phyloP scores from a whole-genome alignment of 2,113 vertebrate genomes.

The Polyodon spathula region DNA sequence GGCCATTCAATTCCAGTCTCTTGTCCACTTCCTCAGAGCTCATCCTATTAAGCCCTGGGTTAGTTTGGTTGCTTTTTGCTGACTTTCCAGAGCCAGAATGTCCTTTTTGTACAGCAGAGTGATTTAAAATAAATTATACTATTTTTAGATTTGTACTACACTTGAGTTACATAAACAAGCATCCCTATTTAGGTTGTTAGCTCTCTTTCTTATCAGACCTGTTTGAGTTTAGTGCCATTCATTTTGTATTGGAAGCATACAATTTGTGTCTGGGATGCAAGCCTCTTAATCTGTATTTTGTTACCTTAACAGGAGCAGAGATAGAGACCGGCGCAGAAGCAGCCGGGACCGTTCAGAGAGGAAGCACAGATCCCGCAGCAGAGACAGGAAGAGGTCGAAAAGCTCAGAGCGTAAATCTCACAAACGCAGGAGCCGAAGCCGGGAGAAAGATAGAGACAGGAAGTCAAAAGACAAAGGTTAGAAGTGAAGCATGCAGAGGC shows the following conservation, averaged over 20 bases:
- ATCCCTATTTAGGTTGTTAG: not conserved
- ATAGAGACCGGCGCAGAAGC: slow-evolving; percentile 78
- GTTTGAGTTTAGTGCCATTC: too few relatives aligned
- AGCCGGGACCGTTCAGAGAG: slow-evolving; percentile 67
- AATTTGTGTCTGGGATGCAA: not conserved
- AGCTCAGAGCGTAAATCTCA: slow-evolving; percentile 87
- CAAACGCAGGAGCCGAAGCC: slow-evolving; percentile 82
- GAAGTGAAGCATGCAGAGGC: slow-evolving; percentile 8
- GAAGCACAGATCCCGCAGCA: slow-evolving; percentile 85
- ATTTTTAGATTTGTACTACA: not conserved
- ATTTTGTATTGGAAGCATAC: not conserved
- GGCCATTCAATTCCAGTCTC: too few relatives aligned
- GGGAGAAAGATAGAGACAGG: slow-evolving; percentile 73
- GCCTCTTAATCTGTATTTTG: not conserved
- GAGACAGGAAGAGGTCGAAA: slow-evolving; percentile 79
- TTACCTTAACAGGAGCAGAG: slow-evolving; percentile 56
- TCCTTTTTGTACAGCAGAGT: too few relatives aligned
- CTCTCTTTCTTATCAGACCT: not conserved
- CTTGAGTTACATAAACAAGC: not conserved
- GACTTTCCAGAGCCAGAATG: too few relatives aligned
- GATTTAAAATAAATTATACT: too few relatives aligned
- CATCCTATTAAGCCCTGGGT: too few relatives aligned
- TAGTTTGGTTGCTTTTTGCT: too few relatives aligned
- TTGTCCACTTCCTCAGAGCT: too few relatives aligned
- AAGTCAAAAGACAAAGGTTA: slow-evolving; percentile 94